Conservation (phyloP, 2,797 vertebrate genomes). For the Lates japonicus region DNA sequence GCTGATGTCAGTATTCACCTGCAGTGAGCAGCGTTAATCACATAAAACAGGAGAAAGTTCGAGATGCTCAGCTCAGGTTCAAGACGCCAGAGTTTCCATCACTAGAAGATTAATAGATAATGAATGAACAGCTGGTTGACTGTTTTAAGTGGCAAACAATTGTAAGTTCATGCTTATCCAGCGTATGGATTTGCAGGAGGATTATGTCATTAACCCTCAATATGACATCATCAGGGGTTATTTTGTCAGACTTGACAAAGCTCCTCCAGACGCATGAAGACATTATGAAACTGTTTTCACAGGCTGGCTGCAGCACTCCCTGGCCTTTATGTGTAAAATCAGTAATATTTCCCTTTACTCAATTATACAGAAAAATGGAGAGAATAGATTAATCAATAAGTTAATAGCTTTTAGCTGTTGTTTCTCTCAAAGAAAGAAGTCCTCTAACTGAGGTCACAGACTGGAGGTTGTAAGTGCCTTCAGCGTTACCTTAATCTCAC, state of each 20-base stretch:
- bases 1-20: constrained; percentile 42
- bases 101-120: neutral
- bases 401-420: too few species aligned
- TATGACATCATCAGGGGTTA: neutral
- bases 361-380: neutral
- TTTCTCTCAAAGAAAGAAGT: neutral
- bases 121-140: too few species aligned
- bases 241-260: neutral
- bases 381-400: neutral
- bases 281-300: too few species aligned
- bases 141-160: too few species aligned
- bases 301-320: too few species aligned
- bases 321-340: neutral
- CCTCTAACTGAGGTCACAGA: neutral
- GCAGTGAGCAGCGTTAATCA: neutral
- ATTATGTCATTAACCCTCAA: neutral
- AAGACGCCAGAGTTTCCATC: too few species aligned
- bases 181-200: neutral
- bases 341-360: neutral
- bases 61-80: neutral
- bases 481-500: neutral
- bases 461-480: neutral
- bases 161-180: neutral
- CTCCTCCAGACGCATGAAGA: neutral
- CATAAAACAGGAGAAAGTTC: neutral